Conservation (phyloP, 2,888 invertebrate species). For the Eledona agricola region DNA sequence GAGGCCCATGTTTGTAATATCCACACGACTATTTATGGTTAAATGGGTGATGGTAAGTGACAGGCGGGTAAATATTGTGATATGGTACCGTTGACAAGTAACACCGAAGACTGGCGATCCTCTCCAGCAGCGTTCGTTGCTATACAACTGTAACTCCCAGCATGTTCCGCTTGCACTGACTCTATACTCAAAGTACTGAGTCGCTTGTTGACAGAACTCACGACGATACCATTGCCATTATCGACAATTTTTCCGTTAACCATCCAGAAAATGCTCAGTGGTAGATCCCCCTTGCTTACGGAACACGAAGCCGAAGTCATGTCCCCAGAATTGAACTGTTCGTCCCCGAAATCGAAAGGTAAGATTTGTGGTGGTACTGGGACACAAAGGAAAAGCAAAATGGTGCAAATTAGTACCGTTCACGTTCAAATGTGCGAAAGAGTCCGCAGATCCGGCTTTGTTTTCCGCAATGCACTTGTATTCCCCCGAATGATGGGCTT, state of each 20-base stretch:
- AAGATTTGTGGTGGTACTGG: slow-evolving; percentile 64
- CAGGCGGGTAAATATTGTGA: no score
- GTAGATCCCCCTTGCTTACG: slow-evolving; percentile 74
- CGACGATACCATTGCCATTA: slow-evolving; percentile 48
- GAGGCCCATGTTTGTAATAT: slow-evolving; percentile 62
- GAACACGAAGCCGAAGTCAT: slow-evolving; percentile 74
- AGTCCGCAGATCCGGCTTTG: slow-evolving; percentile 70
- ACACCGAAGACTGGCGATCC: slow-evolving; percentile 69
- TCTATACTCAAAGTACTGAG: slow-evolving; percentile 66
- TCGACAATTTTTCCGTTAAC: slow-evolving; percentile 63
- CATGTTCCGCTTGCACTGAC: slow-evolving; percentile 63
- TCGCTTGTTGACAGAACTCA: slow-evolving; percentile 61
- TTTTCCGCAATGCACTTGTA: slow-evolving; percentile 73
- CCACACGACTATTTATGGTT: not conserved
- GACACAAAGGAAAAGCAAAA: slow-evolving; percentile 53
- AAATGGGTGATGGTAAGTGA: no score
- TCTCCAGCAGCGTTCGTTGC: slow-evolving; percentile 69
- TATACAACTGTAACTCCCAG: slow-evolving; percentile 66
- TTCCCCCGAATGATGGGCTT: slow-evolving; percentile 69
- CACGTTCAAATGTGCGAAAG: slow-evolving; percentile 72
- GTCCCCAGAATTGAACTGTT: slow-evolving; percentile 73
- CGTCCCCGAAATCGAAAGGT: slow-evolving; percentile 69
- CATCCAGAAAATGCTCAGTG: slow-evolving; percentile 70
- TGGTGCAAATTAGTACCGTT: slow-evolving; percentile 69
- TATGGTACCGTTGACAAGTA: slow-evolving; percentile 73